These are phyloP conservation scores for Augochlorella aurata DNA, from an alignment of 2,888 invertebrate genomes.

Conservation along the genomic window DNA sequence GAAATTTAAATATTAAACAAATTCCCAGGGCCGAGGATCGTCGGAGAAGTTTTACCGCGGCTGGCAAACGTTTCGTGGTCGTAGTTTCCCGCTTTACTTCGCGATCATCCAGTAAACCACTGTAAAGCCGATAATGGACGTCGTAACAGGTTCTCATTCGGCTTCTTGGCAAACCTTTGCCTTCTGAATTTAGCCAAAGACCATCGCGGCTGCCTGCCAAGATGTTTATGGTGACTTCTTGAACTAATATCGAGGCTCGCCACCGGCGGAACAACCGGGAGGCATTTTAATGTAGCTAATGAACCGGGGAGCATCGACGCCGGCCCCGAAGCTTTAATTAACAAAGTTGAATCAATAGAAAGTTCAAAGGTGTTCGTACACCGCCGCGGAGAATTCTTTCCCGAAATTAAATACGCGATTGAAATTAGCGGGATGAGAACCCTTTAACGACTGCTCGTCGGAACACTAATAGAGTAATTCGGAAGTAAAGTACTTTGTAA, in stretches of 20 bases:
- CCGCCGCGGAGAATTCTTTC: neutral
- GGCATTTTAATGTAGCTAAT: conserved; percentile 30
- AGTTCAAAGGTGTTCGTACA: neutral
- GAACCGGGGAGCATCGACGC: neutral
- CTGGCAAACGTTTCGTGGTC: conserved; percentile 29
- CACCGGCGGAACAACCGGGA: conserved; percentile 4
- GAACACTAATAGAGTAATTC: neutral
- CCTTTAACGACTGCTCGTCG: neutral
- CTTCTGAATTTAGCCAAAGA: conserved; percentile 57
- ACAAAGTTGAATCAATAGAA: neutral
- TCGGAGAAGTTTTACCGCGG: conserved; percentile 26
- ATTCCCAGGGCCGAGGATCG: neutral
- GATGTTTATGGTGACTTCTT: conserved; percentile 54
- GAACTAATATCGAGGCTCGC: conserved; percentile 54
- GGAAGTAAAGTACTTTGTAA: neutral
- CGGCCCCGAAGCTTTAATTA: neutral
- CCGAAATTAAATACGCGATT: neutral
- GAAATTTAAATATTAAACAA: conserved; percentile 12
- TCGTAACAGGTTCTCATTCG: conserved; percentile 60
- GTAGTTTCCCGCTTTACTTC: conserved; percentile 28
- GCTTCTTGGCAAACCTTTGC: conserved; percentile 60
- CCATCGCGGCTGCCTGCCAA: conserved; percentile 50
- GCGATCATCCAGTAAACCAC: conserved; percentile 48
- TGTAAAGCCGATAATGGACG: conserved; percentile 59
- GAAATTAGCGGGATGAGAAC: neutral